Percentiles rank a stretch among this genome's conserved stretches.
Conservation (phyloP, 2,888 invertebrate genomes). For the Eucera pruinosa region DNA sequence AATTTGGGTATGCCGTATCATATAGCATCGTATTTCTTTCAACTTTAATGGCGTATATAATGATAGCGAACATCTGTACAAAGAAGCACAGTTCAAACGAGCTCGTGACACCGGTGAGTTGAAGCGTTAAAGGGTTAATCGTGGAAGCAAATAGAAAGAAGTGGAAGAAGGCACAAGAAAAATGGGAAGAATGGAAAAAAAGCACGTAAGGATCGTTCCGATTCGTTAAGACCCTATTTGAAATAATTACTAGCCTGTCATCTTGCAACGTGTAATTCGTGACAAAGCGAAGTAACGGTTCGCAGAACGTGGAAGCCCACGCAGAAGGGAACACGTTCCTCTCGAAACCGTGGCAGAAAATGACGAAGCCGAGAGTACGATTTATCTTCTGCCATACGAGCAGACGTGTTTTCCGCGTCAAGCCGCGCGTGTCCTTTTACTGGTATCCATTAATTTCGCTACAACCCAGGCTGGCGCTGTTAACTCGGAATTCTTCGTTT, state of each 20-base stretch:
- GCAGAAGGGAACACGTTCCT: constrained; percentile 24
- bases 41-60: no score
- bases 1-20: no score
- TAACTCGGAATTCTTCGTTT: constrained; percentile 15
- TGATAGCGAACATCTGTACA: no score
- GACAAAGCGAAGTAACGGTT: constrained; percentile 64
- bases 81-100: no score
- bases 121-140: no score
- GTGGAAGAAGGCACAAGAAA: no score
- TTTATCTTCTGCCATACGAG: constrained; percentile 27
- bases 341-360: constrained; percentile 54
- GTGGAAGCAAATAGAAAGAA: no score
- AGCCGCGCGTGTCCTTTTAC: constrained; percentile 20
- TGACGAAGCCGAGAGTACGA: constrained; percentile 40
- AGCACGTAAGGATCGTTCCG: no score
- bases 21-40: no score
- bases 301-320: constrained; percentile 42
- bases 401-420: constrained; percentile 12
- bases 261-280: constrained; percentile 43
- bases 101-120: no score
- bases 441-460: constrained; percentile 31
- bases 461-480: background rate
- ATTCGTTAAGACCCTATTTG: constrained; percentile 64
- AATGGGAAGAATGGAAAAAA: no score
- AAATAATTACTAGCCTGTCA: constrained; percentile 70